A percentile compares a stretch with the other conserved stretches of the same genome.
Evolutionary conservation across 2,888 invertebrate genomes (phyloP).

Genomic region (Apamea sordens): DNA sequence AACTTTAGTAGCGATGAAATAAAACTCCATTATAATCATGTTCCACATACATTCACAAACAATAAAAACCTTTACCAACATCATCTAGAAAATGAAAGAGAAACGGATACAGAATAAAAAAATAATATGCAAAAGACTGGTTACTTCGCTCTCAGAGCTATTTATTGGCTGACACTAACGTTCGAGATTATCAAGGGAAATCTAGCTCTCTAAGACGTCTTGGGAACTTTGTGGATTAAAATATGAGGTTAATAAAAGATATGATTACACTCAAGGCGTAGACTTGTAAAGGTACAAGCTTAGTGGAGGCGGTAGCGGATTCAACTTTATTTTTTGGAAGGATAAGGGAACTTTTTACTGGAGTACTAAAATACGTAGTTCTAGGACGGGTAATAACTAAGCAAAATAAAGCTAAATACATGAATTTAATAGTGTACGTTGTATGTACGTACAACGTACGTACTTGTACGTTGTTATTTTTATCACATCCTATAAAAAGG

Average conservation of each 20-base stretch:
- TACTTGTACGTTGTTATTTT: background rate
- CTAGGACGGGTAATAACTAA: background rate
- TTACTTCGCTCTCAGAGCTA: constrained; percentile 40
- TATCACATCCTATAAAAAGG: constrained; percentile 5
- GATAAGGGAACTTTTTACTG: no score
- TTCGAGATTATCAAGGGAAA: constrained; percentile 69
- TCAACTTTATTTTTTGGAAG: background rate
- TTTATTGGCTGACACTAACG: constrained; percentile 55
- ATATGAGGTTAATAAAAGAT: constrained; percentile 60
- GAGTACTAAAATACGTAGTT: background rate
- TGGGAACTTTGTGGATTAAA: constrained; percentile 62
- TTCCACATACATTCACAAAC: background rate
- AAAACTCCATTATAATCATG: background rate
- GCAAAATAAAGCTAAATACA: background rate
- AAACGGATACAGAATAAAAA: constrained; percentile 24
- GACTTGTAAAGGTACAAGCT: constrained; percentile 27
- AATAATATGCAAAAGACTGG: constrained; percentile 45
- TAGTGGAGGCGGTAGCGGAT: constrained; percentile 19
- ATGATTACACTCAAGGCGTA: constrained; percentile 54
- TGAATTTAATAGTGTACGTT: background rate
- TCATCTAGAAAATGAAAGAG: constrained; percentile 1
- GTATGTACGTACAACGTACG: no score
- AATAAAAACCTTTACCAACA: constrained; percentile 2
- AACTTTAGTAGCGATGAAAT: background rate
- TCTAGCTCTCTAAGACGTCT: constrained; percentile 63